Evolutionary conservation across 2,888 invertebrate genomes (phyloP).

Genomic region (Periphyllus acericola): DNA sequence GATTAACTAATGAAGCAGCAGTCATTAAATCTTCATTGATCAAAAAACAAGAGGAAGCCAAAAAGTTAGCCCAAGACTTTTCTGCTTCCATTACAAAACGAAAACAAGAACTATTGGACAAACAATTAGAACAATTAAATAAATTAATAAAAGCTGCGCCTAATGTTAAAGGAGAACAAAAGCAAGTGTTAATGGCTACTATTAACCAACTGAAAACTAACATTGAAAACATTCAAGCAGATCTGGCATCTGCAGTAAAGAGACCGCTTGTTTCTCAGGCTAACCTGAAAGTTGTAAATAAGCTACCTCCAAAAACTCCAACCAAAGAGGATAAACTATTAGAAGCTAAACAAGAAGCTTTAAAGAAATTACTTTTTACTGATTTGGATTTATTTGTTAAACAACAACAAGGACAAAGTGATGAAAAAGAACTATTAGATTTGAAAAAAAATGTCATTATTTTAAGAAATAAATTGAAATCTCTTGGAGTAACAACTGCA

Average conservation of each 20-base stretch:
- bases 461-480: constrained; percentile 55
- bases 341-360: constrained; percentile 50
- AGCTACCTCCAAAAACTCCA: constrained; percentile 36
- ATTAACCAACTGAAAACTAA: constrained; percentile 69
- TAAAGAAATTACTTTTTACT: constrained; percentile 37
- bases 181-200: constrained; percentile 79
- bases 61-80: constrained; percentile 73
- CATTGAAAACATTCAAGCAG: constrained; percentile 59
- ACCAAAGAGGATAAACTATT: constrained; percentile 55
- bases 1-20: constrained; percentile 50
- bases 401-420: constrained; percentile 55
- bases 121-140: constrained; percentile 89
- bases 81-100: constrained; percentile 84
- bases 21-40: constrained; percentile 48
- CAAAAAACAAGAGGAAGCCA: constrained; percentile 58
- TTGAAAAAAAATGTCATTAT: constrained; percentile 57
- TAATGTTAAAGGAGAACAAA: constrained; percentile 77
- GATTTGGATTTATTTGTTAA: constrained; percentile 58
- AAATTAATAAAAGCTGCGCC: constrained; percentile 84
- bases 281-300: neutral
- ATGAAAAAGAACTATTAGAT: constrained; percentile 58
- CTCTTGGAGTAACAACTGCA: constrained; percentile 23
- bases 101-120: constrained; percentile 86
- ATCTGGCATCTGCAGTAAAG: constrained; percentile 42
- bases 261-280: neutral